phyloP scores from a whole-genome alignment of 2,113 vertebrate species.

The Serilophus lunatus region DNA sequence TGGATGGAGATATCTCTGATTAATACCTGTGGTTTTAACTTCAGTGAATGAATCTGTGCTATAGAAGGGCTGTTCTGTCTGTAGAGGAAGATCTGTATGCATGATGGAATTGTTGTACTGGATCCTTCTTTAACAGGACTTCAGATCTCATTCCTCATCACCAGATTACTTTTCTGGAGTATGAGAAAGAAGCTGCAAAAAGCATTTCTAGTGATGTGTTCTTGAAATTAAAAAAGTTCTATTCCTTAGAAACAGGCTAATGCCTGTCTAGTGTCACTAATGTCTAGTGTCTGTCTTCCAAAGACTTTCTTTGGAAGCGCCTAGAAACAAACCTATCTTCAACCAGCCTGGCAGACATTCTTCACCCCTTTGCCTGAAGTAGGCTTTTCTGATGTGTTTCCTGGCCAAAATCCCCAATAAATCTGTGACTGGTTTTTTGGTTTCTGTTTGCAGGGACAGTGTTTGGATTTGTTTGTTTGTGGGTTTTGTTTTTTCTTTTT shows the following conservation, averaged over 20 bases:
- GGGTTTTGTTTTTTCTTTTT: neutral
- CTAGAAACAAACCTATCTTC: neutral
- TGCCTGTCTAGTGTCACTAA: neutral
- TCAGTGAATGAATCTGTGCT: rapidly evolving
- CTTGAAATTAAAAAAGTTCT: neutral
- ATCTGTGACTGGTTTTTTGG: neutral
- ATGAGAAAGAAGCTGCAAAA: neutral
- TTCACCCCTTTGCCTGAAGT: neutral
- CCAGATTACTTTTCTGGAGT: neutral
- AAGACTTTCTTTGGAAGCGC: neutral
- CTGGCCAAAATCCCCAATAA: neutral
- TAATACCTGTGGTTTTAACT: neutral
- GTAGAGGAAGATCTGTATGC: neutral
- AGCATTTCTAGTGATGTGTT: neutral
- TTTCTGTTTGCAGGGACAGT: neutral
- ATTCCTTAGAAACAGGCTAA: neutral
- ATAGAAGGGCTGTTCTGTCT: neutral
- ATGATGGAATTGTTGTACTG: neutral
- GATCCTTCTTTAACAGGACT: neutral
- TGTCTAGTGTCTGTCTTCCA: neutral
- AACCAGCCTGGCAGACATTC: neutral
- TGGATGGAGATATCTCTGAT: neutral
- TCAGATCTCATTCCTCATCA: neutral
- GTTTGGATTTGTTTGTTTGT: neutral
- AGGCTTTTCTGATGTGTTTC: neutral